phyloP scores from a whole-genome alignment of 2,113 vertebrate genomes.

The Mustela nigripes region DNA sequence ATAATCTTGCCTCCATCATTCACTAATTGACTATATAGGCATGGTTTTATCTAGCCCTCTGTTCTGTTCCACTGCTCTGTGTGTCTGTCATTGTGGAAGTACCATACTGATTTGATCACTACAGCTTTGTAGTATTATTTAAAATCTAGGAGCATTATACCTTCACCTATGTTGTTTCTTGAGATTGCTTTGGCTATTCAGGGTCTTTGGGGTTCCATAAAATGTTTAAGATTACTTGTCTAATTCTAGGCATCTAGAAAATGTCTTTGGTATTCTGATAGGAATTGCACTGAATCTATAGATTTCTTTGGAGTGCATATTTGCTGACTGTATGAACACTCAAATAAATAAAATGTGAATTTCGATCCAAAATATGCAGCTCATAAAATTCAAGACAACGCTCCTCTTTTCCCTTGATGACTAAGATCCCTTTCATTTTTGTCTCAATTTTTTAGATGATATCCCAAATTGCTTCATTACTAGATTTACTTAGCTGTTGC shows the following conservation, averaged over 20 bases:
- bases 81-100: not conserved
- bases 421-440: slow-evolving; percentile 20
- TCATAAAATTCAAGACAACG: not conserved
- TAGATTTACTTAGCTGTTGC: not conserved
- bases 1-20: not conserved
- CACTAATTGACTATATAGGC: not conserved
- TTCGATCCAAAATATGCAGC: not conserved
- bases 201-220: not conserved
- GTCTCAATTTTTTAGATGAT: not conserved
- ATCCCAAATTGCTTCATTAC: not conserved
- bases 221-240: not conserved
- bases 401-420: not conserved
- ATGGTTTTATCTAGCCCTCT: not conserved
- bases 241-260: not conserved
- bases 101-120: not conserved
- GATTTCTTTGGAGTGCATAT: not conserved
- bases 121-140: not conserved
- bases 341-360: not conserved
- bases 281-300: not conserved
- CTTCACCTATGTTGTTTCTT: not conserved
- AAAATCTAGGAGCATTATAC: not conserved
- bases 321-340: not conserved
- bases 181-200: not conserved
- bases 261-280: not conserved
- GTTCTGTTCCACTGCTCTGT: not conserved